Conservation (phyloP, 2,113 vertebrate genomes). For the Pimephales promelas region DNA sequence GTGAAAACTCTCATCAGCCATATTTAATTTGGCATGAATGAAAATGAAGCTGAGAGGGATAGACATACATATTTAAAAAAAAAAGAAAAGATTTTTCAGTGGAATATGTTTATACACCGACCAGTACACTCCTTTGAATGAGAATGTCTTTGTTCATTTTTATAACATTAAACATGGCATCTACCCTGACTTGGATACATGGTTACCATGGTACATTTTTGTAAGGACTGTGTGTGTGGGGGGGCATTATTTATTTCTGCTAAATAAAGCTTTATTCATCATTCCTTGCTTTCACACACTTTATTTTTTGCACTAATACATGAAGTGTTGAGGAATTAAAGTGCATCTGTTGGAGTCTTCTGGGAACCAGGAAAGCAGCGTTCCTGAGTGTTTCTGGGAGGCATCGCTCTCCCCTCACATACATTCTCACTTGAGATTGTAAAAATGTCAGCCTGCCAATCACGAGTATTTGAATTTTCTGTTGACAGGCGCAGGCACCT, state of each 20-base stretch:
- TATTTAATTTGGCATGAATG: neutral
- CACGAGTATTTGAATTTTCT: conserved; percentile 76
- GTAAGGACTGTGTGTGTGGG: neutral
- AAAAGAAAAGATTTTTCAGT: neutral
- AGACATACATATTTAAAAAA: neutral
- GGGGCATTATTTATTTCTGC: neutral
- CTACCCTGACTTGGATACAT: conserved; percentile 1
- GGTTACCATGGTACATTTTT: conserved; percentile 23
- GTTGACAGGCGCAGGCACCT: conserved; percentile 67
- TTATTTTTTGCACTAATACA: conserved; percentile 46
- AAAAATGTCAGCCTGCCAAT: conserved; percentile 74
- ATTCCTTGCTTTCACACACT: conserved; percentile 27
- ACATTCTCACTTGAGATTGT: conserved; percentile 74
- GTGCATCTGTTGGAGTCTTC: conserved; percentile 60
- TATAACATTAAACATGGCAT: neutral
- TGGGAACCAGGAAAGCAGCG: conserved; percentile 68
- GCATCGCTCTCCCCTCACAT: conserved; percentile 63
- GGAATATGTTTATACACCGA: neutral
- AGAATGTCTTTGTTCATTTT: neutral
- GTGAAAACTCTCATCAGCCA: neutral
- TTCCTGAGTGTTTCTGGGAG: conserved; percentile 67
- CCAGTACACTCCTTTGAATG: neutral
- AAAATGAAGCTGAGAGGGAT: neutral
- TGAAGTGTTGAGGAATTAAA: conserved; percentile 62
- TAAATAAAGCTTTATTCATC: conserved; percentile 19